Evolutionary conservation across 2,797 vertebrate species (phyloP).

Genomic region (Aplochiton taeniatus): DNA sequence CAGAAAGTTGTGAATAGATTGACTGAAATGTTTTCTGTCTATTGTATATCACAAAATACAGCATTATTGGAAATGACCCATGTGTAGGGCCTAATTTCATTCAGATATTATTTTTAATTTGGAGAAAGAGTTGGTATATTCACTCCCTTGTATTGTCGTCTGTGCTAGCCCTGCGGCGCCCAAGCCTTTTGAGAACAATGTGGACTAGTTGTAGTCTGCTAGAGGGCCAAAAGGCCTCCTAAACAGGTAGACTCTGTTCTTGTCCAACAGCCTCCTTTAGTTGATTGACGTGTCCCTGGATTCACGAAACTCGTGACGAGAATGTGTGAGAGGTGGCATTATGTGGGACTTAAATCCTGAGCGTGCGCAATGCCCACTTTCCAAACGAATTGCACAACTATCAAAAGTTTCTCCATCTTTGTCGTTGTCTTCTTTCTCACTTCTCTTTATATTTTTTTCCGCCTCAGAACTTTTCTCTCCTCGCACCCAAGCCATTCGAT

Average conservation of each 20-base stretch:
- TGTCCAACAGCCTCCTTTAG: constrained; percentile 56
- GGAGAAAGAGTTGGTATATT: too few relatives aligned
- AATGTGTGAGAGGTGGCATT: constrained; percentile 67
- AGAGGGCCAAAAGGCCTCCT: constrained; percentile 23
- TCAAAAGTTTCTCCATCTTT: constrained; percentile 83
- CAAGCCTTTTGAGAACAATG: constrained; percentile 20
- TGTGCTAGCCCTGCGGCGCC: too few relatives aligned
- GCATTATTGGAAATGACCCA: too few relatives aligned
- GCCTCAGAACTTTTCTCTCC: constrained; percentile 75
- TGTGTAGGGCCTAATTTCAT: too few relatives aligned
- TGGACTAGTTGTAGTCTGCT: constrained; percentile 30
- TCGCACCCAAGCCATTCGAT: constrained; percentile 78
- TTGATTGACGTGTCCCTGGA: constrained; percentile 68
- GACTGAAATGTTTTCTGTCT: too few relatives aligned
- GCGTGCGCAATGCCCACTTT: constrained; percentile 72
- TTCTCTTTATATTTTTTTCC: constrained; percentile 76
- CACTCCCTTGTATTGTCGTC: too few relatives aligned
- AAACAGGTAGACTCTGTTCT: constrained; percentile 60
- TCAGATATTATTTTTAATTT: too few relatives aligned
- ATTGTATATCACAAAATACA: too few relatives aligned
- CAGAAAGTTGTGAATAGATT: too few relatives aligned
- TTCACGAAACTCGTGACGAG: constrained; percentile 67
- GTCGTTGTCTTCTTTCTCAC: constrained; percentile 71
- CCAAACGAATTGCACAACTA: constrained; percentile 75
- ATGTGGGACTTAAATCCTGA: constrained; percentile 62